Evolutionary conservation across 2,888 invertebrate species (phyloP).

Genomic region (Ferdinandea cuprea): DNA sequence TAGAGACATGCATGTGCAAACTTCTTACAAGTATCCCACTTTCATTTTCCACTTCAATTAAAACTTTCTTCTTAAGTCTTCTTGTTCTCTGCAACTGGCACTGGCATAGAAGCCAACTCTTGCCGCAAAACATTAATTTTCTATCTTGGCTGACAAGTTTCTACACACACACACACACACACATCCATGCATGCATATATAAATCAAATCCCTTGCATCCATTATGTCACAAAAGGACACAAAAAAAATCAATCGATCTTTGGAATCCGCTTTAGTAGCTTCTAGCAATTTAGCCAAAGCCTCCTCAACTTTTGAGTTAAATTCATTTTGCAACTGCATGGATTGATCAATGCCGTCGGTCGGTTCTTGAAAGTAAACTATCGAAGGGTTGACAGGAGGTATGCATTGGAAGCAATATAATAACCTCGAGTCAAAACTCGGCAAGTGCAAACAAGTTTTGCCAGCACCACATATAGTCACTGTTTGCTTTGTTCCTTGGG

Average conservation of each 20-base stretch:
- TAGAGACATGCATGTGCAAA: constrained; percentile 38
- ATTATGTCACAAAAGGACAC: constrained; percentile 44
- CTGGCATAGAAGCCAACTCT: constrained; percentile 16
- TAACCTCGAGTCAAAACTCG: constrained; percentile 53
- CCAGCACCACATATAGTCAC: background rate
- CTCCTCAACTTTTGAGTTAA: constrained; percentile 31
- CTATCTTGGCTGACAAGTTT: constrained; percentile 47
- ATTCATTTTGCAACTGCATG: constrained; percentile 32
- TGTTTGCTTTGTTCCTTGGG: background rate
- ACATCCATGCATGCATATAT: no score
- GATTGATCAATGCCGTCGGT: constrained; percentile 49
- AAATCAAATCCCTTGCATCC: constrained; percentile 49
- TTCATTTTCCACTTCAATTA: constrained; percentile 72
- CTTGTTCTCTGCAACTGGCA: background rate
- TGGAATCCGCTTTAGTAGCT: constrained; percentile 29
- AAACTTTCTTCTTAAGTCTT: constrained; percentile 51
- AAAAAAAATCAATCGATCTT: constrained; percentile 58
- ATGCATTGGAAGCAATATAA: constrained; percentile 44
- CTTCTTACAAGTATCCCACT: constrained; percentile 46
- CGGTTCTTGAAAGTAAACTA: background rate
- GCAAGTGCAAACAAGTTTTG: constrained; percentile 57
- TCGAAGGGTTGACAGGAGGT: constrained; percentile 3
- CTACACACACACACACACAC: constrained; percentile 11
- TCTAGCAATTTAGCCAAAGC: background rate
- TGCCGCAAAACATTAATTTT: constrained; percentile 68